A percentile compares a stretch with the other conserved stretches of the same genome.
Evolutionary conservation across 2,797 vertebrate genomes (phyloP).

Genomic region (Somateria mollissima): DNA sequence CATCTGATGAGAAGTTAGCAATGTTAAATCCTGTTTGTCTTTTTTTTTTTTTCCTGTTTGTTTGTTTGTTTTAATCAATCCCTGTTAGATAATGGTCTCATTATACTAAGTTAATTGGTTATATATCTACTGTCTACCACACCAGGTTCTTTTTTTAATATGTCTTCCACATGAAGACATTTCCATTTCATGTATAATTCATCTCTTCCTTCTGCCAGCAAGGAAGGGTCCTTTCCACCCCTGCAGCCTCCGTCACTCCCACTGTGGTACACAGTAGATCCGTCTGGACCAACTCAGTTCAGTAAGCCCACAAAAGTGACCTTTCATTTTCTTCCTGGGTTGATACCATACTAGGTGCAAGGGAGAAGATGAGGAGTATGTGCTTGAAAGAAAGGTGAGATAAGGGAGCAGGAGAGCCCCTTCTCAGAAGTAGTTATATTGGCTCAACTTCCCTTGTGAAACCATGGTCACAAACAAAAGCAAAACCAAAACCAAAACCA

Average conservation of each 20-base stretch:
- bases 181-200: not conserved
- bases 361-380: not conserved
- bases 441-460: not conserved
- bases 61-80: not conserved
- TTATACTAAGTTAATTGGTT: not conserved
- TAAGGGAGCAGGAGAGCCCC: not conserved
- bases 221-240: not conserved
- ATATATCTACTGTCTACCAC: not conserved
- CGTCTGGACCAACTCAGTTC: not conserved
- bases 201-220: not conserved
- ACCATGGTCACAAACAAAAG: not conserved
- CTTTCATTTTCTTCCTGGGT: not conserved
- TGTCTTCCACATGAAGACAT: not conserved
- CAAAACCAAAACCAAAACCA: not conserved
- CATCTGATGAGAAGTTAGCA: not conserved
- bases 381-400: not conserved
- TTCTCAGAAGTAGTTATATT: not conserved
- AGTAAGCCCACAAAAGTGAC: not conserved
- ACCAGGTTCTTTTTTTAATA: not conserved
- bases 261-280: not conserved
- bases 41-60: not conserved
- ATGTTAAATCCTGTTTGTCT: not conserved
- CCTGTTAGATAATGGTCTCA: not conserved
- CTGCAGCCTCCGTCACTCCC: not conserved
- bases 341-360: not conserved